Base-by-base conservation (phyloP, 1,140 invertebrate genomes). In the Ericerus pela region DNA sequence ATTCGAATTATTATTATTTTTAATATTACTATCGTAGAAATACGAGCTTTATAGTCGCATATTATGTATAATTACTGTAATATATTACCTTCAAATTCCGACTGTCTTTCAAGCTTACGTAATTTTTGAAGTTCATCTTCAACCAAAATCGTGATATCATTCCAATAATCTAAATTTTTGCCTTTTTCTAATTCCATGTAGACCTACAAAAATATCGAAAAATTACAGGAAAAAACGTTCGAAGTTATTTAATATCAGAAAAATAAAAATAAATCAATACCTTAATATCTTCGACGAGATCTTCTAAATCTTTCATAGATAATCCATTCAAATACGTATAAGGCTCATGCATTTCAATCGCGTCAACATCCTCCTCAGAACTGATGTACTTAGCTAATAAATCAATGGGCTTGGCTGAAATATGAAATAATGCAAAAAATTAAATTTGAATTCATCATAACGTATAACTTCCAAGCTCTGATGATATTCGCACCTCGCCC, bases 321-420 rank as follows among this genome's bases (percentile, higher is more conserved):
- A 98, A 71, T 1, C 94, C 95, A 67, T 94, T 88, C 0, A 99
- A 73, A 68, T 96, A 94, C 0, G 88, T 90, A 64, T 96, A 98
- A 0, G 96, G 95, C 69, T 99, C 94, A 66, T 96, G 90, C 88
- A 99, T 94, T 73, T 98, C 94, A 24, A 96, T 84, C 2, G 89
- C 86, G 68, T 90, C 85, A 29, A 89, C 84, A 63, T 90, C 83
- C 64, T 92, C 87, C 66, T 94, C 88, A 0, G 86, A 85, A 67
- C 85, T 90, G 26, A 98, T 92, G 65, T 98, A 99, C 70, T 95
- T 91, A 0, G 93, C 93, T 37, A 99, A 71, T 52, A 98, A 74
- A 77, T 99, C 96, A 63, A 99, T 99, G 0, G 96, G 93, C 68
- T 99, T 99, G 0, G 95, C 95, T 78, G 65, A 38, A 67, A 53